Conservation (phyloP, 2,797 vertebrate species). For the Tinamus major region DNA sequence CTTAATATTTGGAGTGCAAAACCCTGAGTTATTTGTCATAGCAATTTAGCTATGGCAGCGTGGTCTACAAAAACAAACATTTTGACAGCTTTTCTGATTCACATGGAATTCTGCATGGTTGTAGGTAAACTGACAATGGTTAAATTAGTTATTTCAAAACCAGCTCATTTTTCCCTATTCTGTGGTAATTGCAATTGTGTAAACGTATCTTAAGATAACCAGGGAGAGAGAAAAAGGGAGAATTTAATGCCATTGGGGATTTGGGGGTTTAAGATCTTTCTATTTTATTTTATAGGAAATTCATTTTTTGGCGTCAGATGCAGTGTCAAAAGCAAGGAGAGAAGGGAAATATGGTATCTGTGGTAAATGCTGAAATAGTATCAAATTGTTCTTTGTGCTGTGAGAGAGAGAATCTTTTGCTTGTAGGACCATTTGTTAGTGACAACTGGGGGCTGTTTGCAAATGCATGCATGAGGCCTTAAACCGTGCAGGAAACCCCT, state of each 20-base stretch:
- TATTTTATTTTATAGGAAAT: background rate
- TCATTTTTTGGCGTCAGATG: background rate
- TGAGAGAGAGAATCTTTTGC: background rate
- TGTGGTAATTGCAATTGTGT: rapidly evolving
- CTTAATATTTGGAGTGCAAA: background rate
- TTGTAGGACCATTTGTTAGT: background rate
- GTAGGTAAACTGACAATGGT: background rate
- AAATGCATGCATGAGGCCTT: background rate
- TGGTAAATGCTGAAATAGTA: background rate
- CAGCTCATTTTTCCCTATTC: background rate
- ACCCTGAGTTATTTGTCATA: background rate
- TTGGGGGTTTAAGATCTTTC: background rate
- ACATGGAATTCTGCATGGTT: background rate
- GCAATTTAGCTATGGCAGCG: background rate
- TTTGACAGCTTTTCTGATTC: background rate
- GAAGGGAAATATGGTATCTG: background rate
- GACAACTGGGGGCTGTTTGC: background rate
- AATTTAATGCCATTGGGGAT: background rate
- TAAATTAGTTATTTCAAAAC: background rate
- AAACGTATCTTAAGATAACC: background rate
- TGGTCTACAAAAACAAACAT: background rate
- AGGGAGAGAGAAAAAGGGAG: background rate
- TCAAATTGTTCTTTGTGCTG: background rate
- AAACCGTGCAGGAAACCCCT: background rate
- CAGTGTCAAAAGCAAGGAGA: background rate